Evolutionary conservation across 1,140 invertebrate genomes (phyloP).

Genomic region (Drosophila subpulchrella): DNA sequence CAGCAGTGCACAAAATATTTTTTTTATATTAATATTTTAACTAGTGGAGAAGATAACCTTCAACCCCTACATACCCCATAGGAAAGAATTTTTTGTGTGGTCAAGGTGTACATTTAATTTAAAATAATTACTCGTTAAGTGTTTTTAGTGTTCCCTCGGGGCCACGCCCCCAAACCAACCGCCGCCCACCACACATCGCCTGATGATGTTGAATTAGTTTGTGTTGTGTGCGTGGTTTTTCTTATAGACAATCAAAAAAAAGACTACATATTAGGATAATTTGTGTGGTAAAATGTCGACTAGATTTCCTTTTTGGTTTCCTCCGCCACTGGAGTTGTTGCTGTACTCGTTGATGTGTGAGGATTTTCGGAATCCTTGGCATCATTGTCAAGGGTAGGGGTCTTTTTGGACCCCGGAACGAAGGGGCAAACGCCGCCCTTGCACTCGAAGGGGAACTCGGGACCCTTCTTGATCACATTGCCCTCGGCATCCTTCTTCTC

Average conservation of each 20-base stretch:
- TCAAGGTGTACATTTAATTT: constrained; percentile 18
- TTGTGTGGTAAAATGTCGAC: constrained; percentile 3
- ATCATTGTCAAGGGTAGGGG: not conserved
- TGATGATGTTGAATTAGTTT: not conserved
- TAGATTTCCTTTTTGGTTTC: constrained; percentile 60
- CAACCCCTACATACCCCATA: not conserved
- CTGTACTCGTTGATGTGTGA: not conserved
- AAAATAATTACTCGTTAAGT: constrained; percentile 23
- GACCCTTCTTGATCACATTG: constrained; percentile 84
- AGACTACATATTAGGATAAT: not conserved
- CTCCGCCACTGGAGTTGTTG: not conserved
- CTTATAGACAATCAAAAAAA: constrained; percentile 11
- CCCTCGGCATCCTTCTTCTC: constrained; percentile 87
- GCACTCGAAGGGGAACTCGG: constrained; percentile 87
- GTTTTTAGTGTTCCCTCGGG: constrained; percentile 11
- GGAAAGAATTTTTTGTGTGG: not conserved
- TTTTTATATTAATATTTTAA: not conserved
- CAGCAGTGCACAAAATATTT: too few relatives aligned
- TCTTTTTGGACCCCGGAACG: constrained; percentile 49
- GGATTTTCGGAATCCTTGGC: not conserved
- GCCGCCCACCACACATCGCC: constrained; percentile 3
- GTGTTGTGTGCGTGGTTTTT: constrained; percentile 11
- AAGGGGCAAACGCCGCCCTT: constrained; percentile 85
- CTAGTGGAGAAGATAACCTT: constrained; percentile 9
- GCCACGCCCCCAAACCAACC: constrained; percentile 4